Conservation (phyloP, 23 tunicate species). For the Oikopleura vanhoeffeni region DNA sequence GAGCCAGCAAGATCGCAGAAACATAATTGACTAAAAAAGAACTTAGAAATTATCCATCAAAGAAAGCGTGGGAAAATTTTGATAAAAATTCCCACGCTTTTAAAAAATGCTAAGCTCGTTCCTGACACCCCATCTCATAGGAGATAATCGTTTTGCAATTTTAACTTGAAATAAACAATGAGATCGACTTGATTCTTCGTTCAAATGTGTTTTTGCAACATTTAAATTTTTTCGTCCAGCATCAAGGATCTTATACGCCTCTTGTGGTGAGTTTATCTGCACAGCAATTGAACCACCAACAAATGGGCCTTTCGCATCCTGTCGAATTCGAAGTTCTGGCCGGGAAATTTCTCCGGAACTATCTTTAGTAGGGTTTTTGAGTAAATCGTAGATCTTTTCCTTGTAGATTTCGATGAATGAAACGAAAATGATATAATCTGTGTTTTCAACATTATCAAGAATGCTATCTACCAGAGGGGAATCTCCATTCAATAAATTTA, state of each 20-base stretch:
- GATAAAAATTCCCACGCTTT: too few relatives aligned
- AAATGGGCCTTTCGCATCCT: conserved; percentile 16
- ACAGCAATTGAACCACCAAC: background rate
- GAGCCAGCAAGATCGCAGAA: conserved; percentile 8
- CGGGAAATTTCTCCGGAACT: background rate
- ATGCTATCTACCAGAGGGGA: background rate
- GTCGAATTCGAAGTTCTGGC: background rate
- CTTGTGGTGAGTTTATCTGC: background rate
- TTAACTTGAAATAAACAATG: conserved; percentile 5
- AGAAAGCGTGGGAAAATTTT: too few relatives aligned
- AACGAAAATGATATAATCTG: background rate
- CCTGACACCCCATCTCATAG: background rate
- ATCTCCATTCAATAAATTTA: background rate
- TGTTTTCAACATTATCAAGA: background rate
- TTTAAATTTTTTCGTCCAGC: conserved; percentile 4
- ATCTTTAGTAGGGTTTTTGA: background rate
- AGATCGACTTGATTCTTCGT: background rate
- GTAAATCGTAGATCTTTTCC: background rate
- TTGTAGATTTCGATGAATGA: conserved; percentile 14
- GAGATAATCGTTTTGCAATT: background rate
- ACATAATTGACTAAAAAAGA: background rate
- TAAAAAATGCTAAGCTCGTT: too few relatives aligned
- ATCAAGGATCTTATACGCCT: background rate
- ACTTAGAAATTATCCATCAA: too few relatives aligned
- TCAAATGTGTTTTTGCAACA: background rate